Evolutionary conservation across 64 coral and sea anemone genomes (phyloP).

Genomic region (Dendronephthya gigantea): DNA sequence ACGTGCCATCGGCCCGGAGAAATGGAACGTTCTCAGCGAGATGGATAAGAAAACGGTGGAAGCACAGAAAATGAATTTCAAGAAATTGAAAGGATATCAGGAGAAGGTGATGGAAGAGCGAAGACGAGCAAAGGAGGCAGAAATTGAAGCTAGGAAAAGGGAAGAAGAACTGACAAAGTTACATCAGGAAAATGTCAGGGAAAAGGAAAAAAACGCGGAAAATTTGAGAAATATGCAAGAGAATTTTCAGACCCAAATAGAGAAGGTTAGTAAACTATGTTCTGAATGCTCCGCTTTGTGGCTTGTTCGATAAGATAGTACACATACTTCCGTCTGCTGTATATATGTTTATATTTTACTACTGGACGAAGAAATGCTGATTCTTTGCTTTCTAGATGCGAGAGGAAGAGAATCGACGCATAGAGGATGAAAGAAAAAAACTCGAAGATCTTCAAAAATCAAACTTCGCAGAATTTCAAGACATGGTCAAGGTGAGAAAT

Average conservation of each 20-base stretch:
- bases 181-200: background rate
- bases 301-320: too few species aligned
- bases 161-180: background rate
- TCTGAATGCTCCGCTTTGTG: too few species aligned
- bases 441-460: background rate
- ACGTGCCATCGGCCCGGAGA: background rate
- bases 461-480: background rate
- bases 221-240: background rate
- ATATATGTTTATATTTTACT: too few species aligned
- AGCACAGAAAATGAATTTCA: constrained; percentile 6
- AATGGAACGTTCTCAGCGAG: constrained; percentile 5
- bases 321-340: too few species aligned
- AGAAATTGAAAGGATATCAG: background rate
- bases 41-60: constrained; percentile 15
- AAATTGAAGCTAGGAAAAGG: background rate
- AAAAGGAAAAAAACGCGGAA: background rate
- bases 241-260: background rate
- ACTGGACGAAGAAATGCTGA: too few species aligned
- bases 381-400: background rate
- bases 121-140: background rate
- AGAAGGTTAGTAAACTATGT: background rate
- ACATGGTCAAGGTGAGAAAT: background rate
- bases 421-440: background rate
- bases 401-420: background rate
- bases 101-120: background rate